Conservation (phyloP, 2,797 vertebrate species). For the Cryptoprocta ferox region DNA sequence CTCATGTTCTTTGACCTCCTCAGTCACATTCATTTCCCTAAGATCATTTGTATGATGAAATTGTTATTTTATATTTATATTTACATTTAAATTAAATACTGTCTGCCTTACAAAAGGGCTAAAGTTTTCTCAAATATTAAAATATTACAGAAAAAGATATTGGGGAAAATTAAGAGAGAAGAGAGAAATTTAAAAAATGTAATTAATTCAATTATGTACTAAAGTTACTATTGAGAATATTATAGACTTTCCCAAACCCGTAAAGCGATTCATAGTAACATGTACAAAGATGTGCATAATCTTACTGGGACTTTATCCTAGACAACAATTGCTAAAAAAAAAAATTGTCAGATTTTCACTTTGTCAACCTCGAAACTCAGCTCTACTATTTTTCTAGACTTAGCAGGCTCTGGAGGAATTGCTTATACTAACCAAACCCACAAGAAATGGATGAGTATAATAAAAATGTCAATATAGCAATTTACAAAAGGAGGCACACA, state of each 20-base stretch:
- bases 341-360: background rate
- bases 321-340: background rate
- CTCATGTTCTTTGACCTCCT: background rate
- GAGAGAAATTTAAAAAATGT: background rate
- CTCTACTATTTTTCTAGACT: background rate
- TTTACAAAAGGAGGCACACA: background rate
- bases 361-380: background rate
- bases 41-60: constrained; percentile 35
- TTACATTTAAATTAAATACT: constrained; percentile 31
- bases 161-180: background rate
- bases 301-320: background rate
- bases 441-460: background rate
- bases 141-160: background rate
- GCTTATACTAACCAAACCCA: background rate
- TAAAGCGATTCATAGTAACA: background rate
- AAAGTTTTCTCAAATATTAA: background rate
- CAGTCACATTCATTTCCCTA: background rate
- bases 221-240: background rate
- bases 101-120: background rate
- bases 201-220: background rate
- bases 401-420: background rate
- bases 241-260: background rate
- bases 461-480: background rate
- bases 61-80: constrained; percentile 15
- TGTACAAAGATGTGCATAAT: background rate